Percentiles rank a stretch among this genome's conserved stretches.
These are phyloP conservation scores for Amblyjoppa fuscipennis DNA, from an alignment of 2,888 invertebrate genomes.

Conservation along the genomic window DNA sequence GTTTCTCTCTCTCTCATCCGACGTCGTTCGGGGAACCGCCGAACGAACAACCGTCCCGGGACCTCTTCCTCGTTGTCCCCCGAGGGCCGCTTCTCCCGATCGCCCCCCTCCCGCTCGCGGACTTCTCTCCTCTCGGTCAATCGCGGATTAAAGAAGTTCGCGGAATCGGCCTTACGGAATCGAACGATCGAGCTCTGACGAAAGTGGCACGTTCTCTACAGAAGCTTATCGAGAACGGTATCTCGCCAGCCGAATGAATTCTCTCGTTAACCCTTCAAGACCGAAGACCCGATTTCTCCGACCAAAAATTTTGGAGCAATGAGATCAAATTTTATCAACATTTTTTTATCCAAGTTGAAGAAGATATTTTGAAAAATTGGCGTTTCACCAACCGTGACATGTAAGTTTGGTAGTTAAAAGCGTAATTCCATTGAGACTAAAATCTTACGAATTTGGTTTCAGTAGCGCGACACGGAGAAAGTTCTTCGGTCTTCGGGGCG, in stretches of 20 bases:
- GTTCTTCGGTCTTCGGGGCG: neutral
- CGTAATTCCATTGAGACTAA: neutral
- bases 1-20: neutral
- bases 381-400: neutral
- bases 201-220: constrained; percentile 42
- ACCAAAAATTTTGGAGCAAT: neutral
- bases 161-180: constrained; percentile 42
- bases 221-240: constrained; percentile 27
- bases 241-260: neutral
- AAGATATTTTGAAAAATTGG: neutral
- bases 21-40: constrained; percentile 70
- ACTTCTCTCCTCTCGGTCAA: constrained; percentile 45
- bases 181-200: constrained; percentile 31
- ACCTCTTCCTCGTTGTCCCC: constrained; percentile 72
- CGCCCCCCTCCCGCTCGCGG: constrained; percentile 14
- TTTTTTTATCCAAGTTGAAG: neutral
- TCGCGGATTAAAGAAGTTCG: constrained; percentile 63
- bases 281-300: neutral
- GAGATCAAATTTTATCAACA: neutral
- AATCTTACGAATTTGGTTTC: neutral
- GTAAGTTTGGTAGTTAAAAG: neutral
- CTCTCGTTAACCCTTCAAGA: neutral
- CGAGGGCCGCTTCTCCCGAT: constrained; percentile 60
- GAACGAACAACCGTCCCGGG: constrained; percentile 71
- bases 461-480: neutral